phyloP scores from a whole-genome alignment of 2,797 vertebrate genomes.

The Esox lucius region DNA sequence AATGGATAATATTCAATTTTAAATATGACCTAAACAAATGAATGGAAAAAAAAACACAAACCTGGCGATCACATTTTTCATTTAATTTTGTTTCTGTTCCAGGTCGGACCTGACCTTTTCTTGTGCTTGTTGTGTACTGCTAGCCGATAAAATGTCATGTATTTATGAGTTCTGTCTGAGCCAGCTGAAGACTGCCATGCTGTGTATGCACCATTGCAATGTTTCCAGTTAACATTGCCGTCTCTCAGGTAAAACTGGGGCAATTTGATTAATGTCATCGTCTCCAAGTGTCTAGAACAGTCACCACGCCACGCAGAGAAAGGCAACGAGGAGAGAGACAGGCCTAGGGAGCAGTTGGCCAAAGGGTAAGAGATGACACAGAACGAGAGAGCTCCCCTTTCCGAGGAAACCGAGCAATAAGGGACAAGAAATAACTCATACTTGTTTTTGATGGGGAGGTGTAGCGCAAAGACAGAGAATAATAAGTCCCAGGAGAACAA shows the following conservation, averaged over 20 bases:
- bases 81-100: conserved; percentile 14
- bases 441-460: conserved; percentile 43
- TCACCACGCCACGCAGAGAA: conserved; percentile 23
- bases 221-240: conserved; percentile 28
- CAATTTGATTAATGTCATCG: conserved; percentile 68
- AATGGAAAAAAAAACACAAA: not conserved
- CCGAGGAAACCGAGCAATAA: conserved; percentile 33
- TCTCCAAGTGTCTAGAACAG: conserved; percentile 36
- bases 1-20: conserved; percentile 59
- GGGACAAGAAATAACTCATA: conserved; percentile 32
- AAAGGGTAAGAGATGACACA: conserved; percentile 4
- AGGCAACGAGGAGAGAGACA: not conserved
- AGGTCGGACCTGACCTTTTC: conserved; percentile 43
- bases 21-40: conserved; percentile 32
- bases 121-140: conserved; percentile 17
- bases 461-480: conserved; percentile 57
- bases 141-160: conserved; percentile 44
- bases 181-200: conserved; percentile 26
- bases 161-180: conserved; percentile 36
- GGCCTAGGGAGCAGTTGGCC: not conserved
- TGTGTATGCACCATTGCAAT: conserved; percentile 36
- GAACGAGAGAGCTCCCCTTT: conserved; percentile 17
- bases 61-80: not conserved
- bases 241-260: conserved; percentile 49
- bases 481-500: conserved; percentile 66